Base-by-base conservation (phyloP, 1,140 invertebrate genomes). In the Cherax quadricarinatus region DNA sequence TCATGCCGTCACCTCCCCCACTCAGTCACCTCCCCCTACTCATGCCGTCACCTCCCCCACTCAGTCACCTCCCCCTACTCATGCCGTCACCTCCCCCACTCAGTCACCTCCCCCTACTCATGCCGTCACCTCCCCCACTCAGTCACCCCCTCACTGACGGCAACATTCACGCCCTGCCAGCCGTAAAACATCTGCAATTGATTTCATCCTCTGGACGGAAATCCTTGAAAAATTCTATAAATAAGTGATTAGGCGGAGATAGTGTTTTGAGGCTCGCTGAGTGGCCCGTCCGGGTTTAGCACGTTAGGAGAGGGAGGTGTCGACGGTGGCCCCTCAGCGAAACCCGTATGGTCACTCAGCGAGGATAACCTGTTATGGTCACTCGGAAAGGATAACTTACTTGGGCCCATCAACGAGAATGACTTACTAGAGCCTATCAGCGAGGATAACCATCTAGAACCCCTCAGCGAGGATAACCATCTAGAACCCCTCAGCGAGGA, bases 211-310 rank as follows among this genome's bases (percentile, higher is more conserved):
- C 49, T 73, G 24, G 89, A 57, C 53, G 82, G 66, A 85, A 91
- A 91, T 88, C 70, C 82, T 91, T 91, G 89, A 73, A 91, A 91
- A 91, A 79, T 66, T 85, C 89, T 82, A 82, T 91, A 91, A 91
- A 91, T 91, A 70, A 85, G 70, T 91, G 82, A 91, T 85, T 91
- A 88, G 82, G 89, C n/a, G 82, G 48, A 80, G 89, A 49, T 70
- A 73, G 62, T 41, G 73, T 12, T 18, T 21, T 78, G 21, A 88
- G 24, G 86, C 86, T 88, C 73, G 3, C 24, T 49, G 49, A 66
- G 73, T 82, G 89, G 89, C 89, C 89, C 49, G 16, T n/a, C 16
- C 10, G 16, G 62, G 49, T 78, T 70, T 3, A 84, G 24, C 70
- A 21, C 60, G 70, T 51, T 6, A n/a, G 62, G n/a, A 2, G 48